Percentiles rank a stretch among this genome's conserved stretches.
Evolutionary conservation across 2,888 invertebrate species (phyloP).

Genomic region (Chrysotoxum bicinctum): DNA sequence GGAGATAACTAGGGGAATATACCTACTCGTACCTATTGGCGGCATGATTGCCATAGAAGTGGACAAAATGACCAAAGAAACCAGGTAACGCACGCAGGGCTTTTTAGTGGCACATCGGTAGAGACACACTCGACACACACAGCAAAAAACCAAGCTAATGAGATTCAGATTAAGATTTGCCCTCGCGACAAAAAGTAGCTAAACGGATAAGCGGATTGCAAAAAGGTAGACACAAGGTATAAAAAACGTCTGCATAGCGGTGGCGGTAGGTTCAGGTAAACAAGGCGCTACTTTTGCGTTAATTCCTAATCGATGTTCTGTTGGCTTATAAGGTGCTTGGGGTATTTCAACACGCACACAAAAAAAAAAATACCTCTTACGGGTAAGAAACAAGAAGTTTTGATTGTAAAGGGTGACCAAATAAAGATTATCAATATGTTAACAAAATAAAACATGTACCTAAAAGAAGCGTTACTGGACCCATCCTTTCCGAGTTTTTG

Average conservation of each 20-base stretch:
- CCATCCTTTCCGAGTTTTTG: no score
- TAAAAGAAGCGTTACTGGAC: no score
- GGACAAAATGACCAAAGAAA: constrained; percentile 56
- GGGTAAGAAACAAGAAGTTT: background rate
- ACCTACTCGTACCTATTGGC: constrained; percentile 51
- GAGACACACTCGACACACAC: background rate
- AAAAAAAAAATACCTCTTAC: background rate
- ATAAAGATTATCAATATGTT: no score
- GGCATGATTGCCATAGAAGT: constrained; percentile 36
- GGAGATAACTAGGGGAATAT: constrained; percentile 23
- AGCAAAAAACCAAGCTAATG: constrained; percentile 62
- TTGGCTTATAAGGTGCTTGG: constrained; percentile 59
- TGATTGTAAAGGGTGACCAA: background rate
- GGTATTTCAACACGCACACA: constrained; percentile 32
- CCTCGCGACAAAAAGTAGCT: background rate
- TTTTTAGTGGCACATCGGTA: constrained; percentile 9
- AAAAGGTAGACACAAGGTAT: background rate
- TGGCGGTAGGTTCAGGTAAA: background rate
- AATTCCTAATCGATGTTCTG: constrained; percentile 65
- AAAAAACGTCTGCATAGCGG: background rate
- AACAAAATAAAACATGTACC: no score
- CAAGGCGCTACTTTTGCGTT: constrained; percentile 59
- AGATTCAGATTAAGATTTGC: constrained; percentile 71
- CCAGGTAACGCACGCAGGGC: constrained; percentile 48
- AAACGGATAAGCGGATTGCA: background rate